Percentiles rank a stretch among this genome's conserved stretches.
These are phyloP conservation scores for Choristoneura fumiferana DNA, from an alignment of 1,140 invertebrate genomes.

Conservation along the genomic window DNA sequence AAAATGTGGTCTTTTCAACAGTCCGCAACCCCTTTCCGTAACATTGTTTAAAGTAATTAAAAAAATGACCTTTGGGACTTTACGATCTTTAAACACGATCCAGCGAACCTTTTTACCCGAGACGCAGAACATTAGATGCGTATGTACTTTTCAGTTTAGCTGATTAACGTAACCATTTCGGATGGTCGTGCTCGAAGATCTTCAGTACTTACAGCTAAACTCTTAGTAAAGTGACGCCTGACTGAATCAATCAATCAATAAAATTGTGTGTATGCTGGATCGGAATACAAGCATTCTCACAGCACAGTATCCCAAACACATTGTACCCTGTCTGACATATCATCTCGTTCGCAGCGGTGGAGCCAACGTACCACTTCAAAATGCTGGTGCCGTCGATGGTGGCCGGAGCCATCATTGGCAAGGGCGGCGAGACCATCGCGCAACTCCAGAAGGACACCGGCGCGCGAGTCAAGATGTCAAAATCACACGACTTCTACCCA, in stretches of 20 bases:
- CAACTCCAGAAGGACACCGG: conserved; percentile 97
- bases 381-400: conserved; percentile 97
- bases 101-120: too few species aligned
- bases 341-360: conserved; percentile 57
- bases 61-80: background rate
- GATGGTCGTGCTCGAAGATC: too few species aligned
- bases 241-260: too few species aligned
- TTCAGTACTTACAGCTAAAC: too few species aligned
- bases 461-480: conserved; percentile 98
- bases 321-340: background rate
- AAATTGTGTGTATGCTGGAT: too few species aligned
- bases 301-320: conserved; percentile 3
- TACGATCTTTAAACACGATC: too few species aligned
- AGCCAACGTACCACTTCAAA: conserved; percentile 93
- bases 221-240: too few species aligned
- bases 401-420: conserved; percentile 98
- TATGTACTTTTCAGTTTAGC: too few species aligned
- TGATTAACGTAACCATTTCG: too few species aligned
- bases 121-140: too few species aligned
- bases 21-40: background rate
- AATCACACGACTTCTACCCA: conserved; percentile 98
- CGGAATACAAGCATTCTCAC: too few species aligned
- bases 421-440: conserved; percentile 98
- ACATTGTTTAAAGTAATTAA: conserved; percentile 5
- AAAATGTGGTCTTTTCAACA: conserved; percentile 7